Percentiles rank a stretch among this genome's conserved stretches.
Evolutionary conservation across 1,140 invertebrate genomes (phyloP).

Genomic region (Aphaenogaster floridana): DNA sequence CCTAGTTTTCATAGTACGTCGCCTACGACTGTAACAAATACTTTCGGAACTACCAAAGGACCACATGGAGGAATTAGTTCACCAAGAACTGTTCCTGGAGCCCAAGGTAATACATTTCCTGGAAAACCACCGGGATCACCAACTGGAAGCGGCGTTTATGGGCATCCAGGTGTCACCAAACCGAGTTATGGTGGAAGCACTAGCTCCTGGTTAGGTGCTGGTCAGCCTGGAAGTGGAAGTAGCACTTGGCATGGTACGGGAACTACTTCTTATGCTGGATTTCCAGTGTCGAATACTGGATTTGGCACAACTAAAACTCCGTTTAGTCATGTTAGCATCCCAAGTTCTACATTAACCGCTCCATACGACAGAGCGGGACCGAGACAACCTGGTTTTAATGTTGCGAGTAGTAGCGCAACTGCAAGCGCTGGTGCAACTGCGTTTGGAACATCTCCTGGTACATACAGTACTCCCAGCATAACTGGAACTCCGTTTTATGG

Average conservation of each 20-base stretch:
- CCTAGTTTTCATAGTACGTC: not conserved
- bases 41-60: slow-evolving; percentile 20
- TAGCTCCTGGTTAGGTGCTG: not conserved
- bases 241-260: not conserved
- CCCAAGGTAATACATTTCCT: not conserved
- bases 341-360: not conserved
- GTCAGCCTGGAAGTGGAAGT: slow-evolving; percentile 5
- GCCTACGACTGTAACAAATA: slow-evolving; percentile 11
- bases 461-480: not conserved
- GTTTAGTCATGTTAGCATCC: not conserved
- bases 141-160: not conserved
- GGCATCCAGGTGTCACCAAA: not conserved
- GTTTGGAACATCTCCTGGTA: slow-evolving; percentile 5
- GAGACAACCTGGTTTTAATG: slow-evolving; percentile 10
- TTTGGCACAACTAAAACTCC: slow-evolving; percentile 46
- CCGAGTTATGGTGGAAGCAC: slow-evolving; percentile 5
- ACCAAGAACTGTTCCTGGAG: not conserved
- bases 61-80: not conserved
- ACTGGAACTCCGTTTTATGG: not conserved
- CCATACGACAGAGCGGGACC: not conserved
- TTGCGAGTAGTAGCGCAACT: slow-evolving; percentile 16
- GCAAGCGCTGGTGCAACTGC: not conserved
- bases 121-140: slow-evolving; percentile 4
- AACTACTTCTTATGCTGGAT: slow-evolving; percentile 4
- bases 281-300: not conserved